Percentiles rank a stretch among this genome's conserved stretches.
These are phyloP conservation scores for Caenorhabditis tropicalis DNA, from an alignment of 1,140 invertebrate genomes.

Conservation along the genomic window DNA sequence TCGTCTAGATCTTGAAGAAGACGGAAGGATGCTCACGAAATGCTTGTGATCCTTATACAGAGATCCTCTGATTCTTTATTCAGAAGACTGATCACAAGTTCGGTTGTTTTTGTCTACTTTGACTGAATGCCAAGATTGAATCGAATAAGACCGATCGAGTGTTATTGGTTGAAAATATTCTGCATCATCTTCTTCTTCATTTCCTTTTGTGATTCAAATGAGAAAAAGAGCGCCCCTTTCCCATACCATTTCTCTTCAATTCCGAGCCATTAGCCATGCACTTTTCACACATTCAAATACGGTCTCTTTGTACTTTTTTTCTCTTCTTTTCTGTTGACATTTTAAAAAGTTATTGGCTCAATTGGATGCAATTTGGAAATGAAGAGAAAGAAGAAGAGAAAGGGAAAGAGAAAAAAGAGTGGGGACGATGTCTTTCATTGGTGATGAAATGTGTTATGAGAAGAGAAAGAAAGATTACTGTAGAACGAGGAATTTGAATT, in stretches of 20 bases:
- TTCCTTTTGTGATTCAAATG: constrained; percentile 41
- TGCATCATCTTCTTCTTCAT: not conserved
- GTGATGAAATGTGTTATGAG: not conserved
- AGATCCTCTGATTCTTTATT: no score
- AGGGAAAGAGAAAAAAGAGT: not conserved
- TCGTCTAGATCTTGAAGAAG: no score
- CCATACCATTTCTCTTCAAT: constrained; percentile 14
- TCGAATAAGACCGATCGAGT: not conserved
- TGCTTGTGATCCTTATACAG: no score
- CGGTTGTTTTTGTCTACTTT: no score
- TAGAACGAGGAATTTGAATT: no score
- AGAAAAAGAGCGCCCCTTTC: not conserved
- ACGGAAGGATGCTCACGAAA: no score
- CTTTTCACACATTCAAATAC: constrained; percentile 24
- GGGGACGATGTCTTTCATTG: not conserved
- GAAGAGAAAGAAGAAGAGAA: not conserved
- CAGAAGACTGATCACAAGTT: no score
- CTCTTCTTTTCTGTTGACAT: not conserved
- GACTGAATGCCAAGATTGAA: no score
- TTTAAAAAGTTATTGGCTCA: no score
- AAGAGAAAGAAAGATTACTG: no score
- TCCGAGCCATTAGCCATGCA: constrained; percentile 20
- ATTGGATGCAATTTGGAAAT: not conserved
- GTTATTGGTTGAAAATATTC: not conserved
- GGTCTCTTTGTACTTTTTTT: not conserved